phyloP scores from a whole-genome alignment of 2,888 invertebrate genomes.

The Leucoma salicis region DNA sequence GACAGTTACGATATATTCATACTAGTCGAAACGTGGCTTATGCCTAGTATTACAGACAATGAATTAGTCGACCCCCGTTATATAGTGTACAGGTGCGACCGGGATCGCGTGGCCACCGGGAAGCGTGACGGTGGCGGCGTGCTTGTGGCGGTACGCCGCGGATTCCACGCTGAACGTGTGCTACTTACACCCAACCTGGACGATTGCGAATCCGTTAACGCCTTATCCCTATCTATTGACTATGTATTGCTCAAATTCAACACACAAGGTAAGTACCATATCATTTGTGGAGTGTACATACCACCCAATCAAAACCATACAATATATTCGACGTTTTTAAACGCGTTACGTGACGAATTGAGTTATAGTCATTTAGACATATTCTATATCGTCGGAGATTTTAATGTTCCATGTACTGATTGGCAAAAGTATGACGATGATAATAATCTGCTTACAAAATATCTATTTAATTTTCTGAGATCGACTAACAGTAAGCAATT shows the following conservation, averaged over 20 bases:
- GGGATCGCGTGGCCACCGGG: conserved; percentile 1
- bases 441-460: too few relatives aligned
- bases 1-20: not conserved
- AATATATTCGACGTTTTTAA: not conserved
- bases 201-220: conserved; percentile 1
- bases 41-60: too few relatives aligned
- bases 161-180: not conserved
- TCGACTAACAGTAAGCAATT: too few relatives aligned
- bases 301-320: not conserved
- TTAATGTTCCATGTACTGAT: not conserved
- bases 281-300: conserved; percentile 5
- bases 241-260: too few relatives aligned
- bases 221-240: not conserved
- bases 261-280: too few relatives aligned
- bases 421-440: not conserved
- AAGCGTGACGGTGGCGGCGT: conserved; percentile 6
- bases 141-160: conserved; percentile 4
- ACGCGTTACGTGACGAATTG: not conserved
- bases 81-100: not conserved
- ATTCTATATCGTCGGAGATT: not conserved
- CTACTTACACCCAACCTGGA: not conserved
- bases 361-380: not conserved
- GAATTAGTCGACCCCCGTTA: conserved; percentile 4
- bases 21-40: conserved; percentile 2
- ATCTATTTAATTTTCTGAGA: too few relatives aligned